A percentile compares a stretch with the other conserved stretches of the same genome.
These are phyloP conservation scores for Pseudomyrmex concolor DNA, from an alignment of 1,140 invertebrate species.

Conservation along the genomic window DNA sequence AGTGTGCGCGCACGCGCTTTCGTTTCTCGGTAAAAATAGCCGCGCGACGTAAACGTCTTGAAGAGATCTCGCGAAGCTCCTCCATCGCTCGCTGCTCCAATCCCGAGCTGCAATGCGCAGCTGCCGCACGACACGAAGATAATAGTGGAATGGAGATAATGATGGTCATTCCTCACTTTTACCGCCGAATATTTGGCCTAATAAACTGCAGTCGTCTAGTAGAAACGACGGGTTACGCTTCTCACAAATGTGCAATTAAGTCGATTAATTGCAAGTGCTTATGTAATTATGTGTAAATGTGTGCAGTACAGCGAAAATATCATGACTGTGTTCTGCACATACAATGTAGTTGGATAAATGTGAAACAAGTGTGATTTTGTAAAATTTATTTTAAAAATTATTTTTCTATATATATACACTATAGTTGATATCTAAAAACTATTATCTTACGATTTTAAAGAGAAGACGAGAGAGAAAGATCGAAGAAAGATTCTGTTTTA, in stretches of 20 bases:
- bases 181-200: slow-evolving; percentile 48
- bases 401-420: no score
- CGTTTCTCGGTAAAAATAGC: slow-evolving; percentile 60
- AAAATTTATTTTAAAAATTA: background rate
- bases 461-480: no score
- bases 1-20: slow-evolving; percentile 38
- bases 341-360: background rate
- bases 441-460: no score
- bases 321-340: background rate
- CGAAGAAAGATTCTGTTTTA: no score
- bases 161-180: slow-evolving; percentile 60
- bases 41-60: background rate
- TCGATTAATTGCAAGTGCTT: slow-evolving; percentile 41
- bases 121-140: slow-evolving; percentile 49
- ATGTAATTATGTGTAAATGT: slow-evolving; percentile 19
- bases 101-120: slow-evolving; percentile 55
- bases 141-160: slow-evolving; percentile 54
- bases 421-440: no score
- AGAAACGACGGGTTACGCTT: slow-evolving; percentile 40
- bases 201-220: slow-evolving; percentile 57
- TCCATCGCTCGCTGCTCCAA: slow-evolving; percentile 24
- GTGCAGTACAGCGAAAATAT: background rate
- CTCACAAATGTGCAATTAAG: slow-evolving; percentile 48
- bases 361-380: background rate
- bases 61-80: background rate